Base-by-base conservation (phyloP, 2,888 invertebrate genomes). In the Geophilus truncorum region DNA sequence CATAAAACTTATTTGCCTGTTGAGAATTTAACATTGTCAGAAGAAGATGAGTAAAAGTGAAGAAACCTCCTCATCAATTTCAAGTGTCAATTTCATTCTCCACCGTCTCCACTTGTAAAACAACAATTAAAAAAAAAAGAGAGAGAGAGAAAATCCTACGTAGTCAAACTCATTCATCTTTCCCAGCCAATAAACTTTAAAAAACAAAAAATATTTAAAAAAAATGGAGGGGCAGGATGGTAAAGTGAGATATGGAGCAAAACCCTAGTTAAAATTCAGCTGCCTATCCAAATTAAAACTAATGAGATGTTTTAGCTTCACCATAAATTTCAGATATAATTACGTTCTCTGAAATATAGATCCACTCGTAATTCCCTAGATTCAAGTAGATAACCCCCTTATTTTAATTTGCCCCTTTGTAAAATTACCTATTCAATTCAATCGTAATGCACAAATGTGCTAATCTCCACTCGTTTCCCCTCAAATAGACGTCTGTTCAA, bases 271-370 rank as follows among this genome's bases (percentile, higher is more conserved):
- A 70, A 70, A 70, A 70, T 70, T 70, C 70, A 70, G 70, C 70
- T 70, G 70, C 70, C 70, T 70, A 70, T 70, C 70, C 70, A 28
- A 70, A 70, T 70, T 70, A 70, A 70, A 70, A 70, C 70, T 70
- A 70, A 70, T 70, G 70, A 70, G 70, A 70, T 70, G 28, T 70
- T 70, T 70, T 70, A 70, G n/a, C 70, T 25, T 15, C 70, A 15
- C 15, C 70, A 70, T 70, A 70, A 70, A 70, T 70, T 70, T 70
- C 28, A 12, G 28, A 6, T 70, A 70, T 70, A 70, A 70, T 70
- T 70, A 70, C 28, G 70, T 28, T 70, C n/a, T 28, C 1, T n/a
- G n/a, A 70, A 70, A 70, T 70, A 70, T 70, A 15, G 70, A 70
- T 70, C 25, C 70, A 25, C 70, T 70, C 25, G n/a, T 25, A 70